Conservation (phyloP, 2,113 vertebrate species). For the Symphodus melops region DNA sequence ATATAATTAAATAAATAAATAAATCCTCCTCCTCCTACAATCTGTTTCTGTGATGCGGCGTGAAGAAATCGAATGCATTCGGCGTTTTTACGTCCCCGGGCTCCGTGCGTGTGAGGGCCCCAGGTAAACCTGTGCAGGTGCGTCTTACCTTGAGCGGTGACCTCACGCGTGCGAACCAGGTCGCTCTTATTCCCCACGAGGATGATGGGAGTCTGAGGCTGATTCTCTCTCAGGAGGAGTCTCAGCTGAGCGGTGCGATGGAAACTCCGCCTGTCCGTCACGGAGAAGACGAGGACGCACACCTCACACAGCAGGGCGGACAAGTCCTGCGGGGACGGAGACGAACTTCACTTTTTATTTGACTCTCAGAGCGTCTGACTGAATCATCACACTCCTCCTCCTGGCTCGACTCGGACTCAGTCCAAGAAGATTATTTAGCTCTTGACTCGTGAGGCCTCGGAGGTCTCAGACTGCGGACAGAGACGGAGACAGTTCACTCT, state of each 20-base stretch:
- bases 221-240: conserved; percentile 87
- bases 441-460: not conserved
- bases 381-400: not conserved
- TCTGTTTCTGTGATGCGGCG: no score
- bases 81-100: no score
- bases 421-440: not conserved
- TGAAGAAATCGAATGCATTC: no score
- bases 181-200: conserved; percentile 92
- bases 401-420: not conserved
- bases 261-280: conserved; percentile 90
- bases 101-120: no score
- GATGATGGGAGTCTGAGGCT: conserved; percentile 90
- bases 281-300: conserved; percentile 90
- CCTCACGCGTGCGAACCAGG: conserved; percentile 89
- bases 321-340: conserved; percentile 79
- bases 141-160: conserved; percentile 84
- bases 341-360: no score
- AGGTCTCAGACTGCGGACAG: no score
- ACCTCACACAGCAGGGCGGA: conserved; percentile 88
- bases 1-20: no score
- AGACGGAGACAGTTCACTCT: not conserved
- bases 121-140: not conserved
- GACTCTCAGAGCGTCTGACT: no score
- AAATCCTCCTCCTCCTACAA: no score
- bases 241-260: conserved; percentile 88